Base-by-base conservation (phyloP, 2,113 vertebrate genomes). In the Cephalopholis sonnerati region DNA sequence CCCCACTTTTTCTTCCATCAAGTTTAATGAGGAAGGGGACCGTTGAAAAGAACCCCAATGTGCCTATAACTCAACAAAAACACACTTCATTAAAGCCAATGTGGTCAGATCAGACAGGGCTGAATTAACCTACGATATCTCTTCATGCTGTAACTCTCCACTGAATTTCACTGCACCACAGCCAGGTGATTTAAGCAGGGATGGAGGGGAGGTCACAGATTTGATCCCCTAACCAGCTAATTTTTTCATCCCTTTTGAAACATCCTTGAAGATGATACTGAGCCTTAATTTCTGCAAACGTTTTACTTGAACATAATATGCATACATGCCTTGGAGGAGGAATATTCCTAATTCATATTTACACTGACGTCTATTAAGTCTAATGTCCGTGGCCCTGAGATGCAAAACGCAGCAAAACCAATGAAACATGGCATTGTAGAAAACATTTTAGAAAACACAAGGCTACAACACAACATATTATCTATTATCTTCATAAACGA, bases 11-110 rank as follows among this genome's bases (percentile, higher is more conserved):
- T 62, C 48, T 27, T 69, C 12, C 22, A 57, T 59, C 6, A 12
- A 46, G 48, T 75, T 18, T 62, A 75, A 48, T 65, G 63, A 79
- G 46, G 36, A 62, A 73, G 48, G 22, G 66, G 16, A 54, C 1
- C 24, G 68, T 10, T 69, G n/a, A 69, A 54, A 77, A 57, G 25
- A 77, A 51, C 7, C 18, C 7, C 10, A 13, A 12, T 63, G 67
- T 61, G 46, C 11, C 54, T 64, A 32, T 46, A n/a, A 24, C 10
- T 57, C 12, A 61, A 74, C 0, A 71, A 46, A 68, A 69, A 18
- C 62, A 50, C 46, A 68, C 72, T 74, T 50, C 27, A 66, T 71
- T 22, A 64, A 48, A 63, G 32, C 24, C 44, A 44, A 25, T 22
- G 24, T 29, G 39, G 41, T 32, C 10, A 11, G 3, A 55, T 74